Evolutionary conservation across 2,888 invertebrate species (phyloP), one percentile per base, ranked within the genome.

Genomic region (Stenurella melanura): DNA sequence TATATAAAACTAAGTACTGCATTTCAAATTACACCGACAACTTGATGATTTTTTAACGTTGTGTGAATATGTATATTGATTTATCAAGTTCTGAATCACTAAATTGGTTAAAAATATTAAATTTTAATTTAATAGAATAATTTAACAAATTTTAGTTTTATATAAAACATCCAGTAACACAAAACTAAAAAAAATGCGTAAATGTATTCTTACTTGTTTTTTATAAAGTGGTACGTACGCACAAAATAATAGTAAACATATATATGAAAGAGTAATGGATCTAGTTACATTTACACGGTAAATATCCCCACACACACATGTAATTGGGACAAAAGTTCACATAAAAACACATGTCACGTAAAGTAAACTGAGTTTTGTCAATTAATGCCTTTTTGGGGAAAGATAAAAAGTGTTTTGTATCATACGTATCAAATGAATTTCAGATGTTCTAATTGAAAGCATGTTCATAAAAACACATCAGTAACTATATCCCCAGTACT

Each of bases 341-440:
- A 58, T 57, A 57, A 19, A 18, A 57, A 57, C 18, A 19, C 18
- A 18, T 18, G 18, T 57, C 57, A 18, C 17, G 21, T 58, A 19
- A 5, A 58, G 19, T 9, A 18, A 58, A 58, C 19, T 58, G 19
- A 58, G 18, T 58, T 18, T 58, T 58, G 58, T 58, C 19, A 58
- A 58, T 21, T 19, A 58, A 58, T 21, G 21, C 2, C 58, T 58
- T 58, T 50, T 58, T 58, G 9, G 21, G 7, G 21, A 19, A 11
- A 58, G 19, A 58, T 58, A 18, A 58, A 58, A 58, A 58, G 58
- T 19, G 21, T 58, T 18, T 18, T 58, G 58, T 58, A 21, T 58
- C 19, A 42, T 57, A 10, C 57, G 17, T 57, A 21, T 58, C 0
- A 9, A 58, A 58, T 19, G 19, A 58, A 58, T 19, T 58, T 18